Base-by-base conservation (phyloP, 2,113 vertebrate genomes). In the Castor canadensis region DNA sequence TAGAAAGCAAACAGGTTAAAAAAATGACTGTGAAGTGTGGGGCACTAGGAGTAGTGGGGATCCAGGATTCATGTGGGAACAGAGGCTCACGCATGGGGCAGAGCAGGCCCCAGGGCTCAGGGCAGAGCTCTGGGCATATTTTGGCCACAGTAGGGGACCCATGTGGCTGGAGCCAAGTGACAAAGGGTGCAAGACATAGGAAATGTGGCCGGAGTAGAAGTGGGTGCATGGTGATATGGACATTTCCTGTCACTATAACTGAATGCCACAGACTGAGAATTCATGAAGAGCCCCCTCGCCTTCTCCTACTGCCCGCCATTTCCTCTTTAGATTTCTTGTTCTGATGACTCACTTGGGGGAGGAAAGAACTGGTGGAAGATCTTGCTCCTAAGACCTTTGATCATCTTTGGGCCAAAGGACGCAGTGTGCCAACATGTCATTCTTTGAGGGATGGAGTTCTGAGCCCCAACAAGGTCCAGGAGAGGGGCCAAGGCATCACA, bases 171-270 rank as follows among this genome's bases (percentile, higher is more conserved):
- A 52, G 54, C 64, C 26, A 1, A n/a, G 60, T 20, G 9, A 67
- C 35, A 24, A 40, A 43, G 11, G 24, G 43, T n/a, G 64, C 28
- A 6, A 2, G 52, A 3, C 17, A 11, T 12, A 5, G 28, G 38
- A 32, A 60, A 49, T 10, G 19, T 5, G 10, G 26, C 49, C 71
- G 52, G 24, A 10, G 15, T 6, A 7, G 6, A 13, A 0, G 3
- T 12, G 26, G 7, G 38, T 6, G 2, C 13, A 26, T 8, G 52
- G 0, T 2, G 56, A 30, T 5, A 6, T 32, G 26, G 35, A 16
- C 22, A 26, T 40, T 64, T 81, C 35, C 28, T 58, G 32, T 28
- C 13, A 43, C 22, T 64, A 12, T 26, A 47, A 28, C 15, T 1
- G 8, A 22, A 30, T 5, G 40, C 11, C 32, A 9, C 32, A 62